Evolutionary conservation across 2,797 vertebrate genomes (phyloP), one percentile per base, ranked within the genome.

Genomic region (Myotis vivesi): DNA sequence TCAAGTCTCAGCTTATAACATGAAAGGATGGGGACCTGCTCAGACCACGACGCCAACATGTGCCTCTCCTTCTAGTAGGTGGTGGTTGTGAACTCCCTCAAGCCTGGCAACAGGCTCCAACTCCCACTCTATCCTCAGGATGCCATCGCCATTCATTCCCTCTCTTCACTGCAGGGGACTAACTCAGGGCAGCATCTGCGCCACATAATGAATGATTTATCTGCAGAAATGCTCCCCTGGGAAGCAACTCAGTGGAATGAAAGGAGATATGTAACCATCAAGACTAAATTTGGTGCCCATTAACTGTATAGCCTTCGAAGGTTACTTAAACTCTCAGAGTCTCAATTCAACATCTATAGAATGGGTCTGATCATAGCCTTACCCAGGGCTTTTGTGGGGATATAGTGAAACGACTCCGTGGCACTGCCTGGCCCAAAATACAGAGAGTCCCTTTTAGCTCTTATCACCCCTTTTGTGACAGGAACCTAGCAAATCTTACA

Each of bases 21-120:
- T 99, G 99, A 99, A 99, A 98, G 99, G 99, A 96, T 99, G 99
- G 99, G 99, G 99, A 89, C 98, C 98, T 4, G 95, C 99, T 30
- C 95, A 99, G 93, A 97, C 96, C 83, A 98, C 99, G n/a, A 98
- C 98, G 7, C 99, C 99, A 5, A 98, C 98, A 0, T 99, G 97
- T 68, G 99, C 99, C 51, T 98, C 98, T 97, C 99, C 99, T 51
- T 99, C 99, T 95, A 99, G 99, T 99, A 98, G 97, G 99, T 99
- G 94, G 64, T 79, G 89, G 49, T 91, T 97, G 81, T 17, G 95
- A 87, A 87, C 19, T 57, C 57, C 53, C 85, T 81, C 64, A 66
- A 86, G 77, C 51, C 81, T 80, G 77, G 72, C 53, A 64, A 51
- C 59, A 36, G 76, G 75, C 46, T 84, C 85, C 86, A 69, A 19